A percentile compares a stretch with the other conserved stretches of the same genome.
Conservation (phyloP, 2,888 invertebrate genomes). For the Ceramica pisi region DNA sequence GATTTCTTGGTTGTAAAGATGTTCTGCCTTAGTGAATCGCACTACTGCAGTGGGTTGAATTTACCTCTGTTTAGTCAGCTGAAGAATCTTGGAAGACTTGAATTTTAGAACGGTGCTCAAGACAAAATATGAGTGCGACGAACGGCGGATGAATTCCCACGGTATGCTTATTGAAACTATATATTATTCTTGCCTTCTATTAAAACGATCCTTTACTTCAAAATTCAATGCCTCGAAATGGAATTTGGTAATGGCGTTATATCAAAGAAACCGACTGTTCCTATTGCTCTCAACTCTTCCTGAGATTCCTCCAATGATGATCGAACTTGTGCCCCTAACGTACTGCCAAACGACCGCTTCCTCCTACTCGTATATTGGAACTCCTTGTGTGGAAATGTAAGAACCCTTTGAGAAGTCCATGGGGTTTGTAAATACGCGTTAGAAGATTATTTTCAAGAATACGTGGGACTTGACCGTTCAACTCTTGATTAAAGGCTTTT, state of each 20-base stretch:
- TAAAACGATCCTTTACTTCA: background rate
- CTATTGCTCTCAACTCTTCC: slow-evolving; percentile 1
- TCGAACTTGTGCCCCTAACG: slow-evolving; percentile 11
- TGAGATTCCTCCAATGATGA: slow-evolving; percentile 11
- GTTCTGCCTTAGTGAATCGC: no score
- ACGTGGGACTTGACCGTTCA: no score
- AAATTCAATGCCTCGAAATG: slow-evolving; percentile 1
- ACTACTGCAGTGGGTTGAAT: background rate
- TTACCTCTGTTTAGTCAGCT: background rate
- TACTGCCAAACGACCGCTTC: background rate
- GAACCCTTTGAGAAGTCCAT: background rate
- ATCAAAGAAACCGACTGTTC: slow-evolving; percentile 23
- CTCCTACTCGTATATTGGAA: slow-evolving; percentile 13
- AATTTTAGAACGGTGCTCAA: background rate
- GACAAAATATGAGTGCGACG: background rate
- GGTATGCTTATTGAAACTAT: background rate
- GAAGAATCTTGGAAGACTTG: background rate
- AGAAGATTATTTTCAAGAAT: slow-evolving; percentile 2
- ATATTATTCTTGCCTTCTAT: background rate
- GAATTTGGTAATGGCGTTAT: slow-evolving; percentile 11
- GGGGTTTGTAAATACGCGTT: background rate
- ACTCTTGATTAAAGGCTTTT: background rate
- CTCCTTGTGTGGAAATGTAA: slow-evolving; percentile 3
- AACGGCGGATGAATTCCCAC: background rate
- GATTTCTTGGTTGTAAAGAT: no score